phyloP scores from a whole-genome alignment of 1,140 invertebrate genomes.

The Acyrthosiphon pisum region DNA sequence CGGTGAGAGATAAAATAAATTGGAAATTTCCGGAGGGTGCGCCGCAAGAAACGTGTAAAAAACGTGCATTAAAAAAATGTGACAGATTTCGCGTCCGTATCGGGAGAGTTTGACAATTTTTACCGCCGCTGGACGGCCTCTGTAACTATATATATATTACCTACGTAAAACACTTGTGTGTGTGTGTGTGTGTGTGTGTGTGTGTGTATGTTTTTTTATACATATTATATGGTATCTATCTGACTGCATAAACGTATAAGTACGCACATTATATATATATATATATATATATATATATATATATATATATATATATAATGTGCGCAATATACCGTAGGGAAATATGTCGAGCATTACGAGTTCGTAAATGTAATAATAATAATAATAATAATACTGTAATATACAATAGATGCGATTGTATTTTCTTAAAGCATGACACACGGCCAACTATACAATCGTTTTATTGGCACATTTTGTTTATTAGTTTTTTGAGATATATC shows the following conservation, averaged over 20 bases:
- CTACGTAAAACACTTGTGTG: neutral
- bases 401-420: neutral
- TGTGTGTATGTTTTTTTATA: neutral
- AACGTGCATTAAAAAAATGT: conserved; percentile 11
- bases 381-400: neutral
- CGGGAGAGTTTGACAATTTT: conserved; percentile 18
- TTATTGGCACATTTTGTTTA: neutral
- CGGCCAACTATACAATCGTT: neutral
- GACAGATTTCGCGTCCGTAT: neutral
- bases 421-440: neutral
- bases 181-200: no score
- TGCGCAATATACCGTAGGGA: neutral
- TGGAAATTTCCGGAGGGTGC: conserved; percentile 17
- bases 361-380: neutral
- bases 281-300: neutral
- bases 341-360: neutral
- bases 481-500: no score
- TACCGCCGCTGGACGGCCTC: neutral
- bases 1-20: conserved; percentile 17
- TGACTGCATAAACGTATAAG: neutral
- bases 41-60: neutral
- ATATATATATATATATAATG: no score
- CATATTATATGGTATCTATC: neutral
- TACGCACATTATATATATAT: neutral
- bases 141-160: neutral